phyloP scores from a whole-genome alignment of 1,140 invertebrate genomes.

The Drosophila pseudoobscura region DNA sequence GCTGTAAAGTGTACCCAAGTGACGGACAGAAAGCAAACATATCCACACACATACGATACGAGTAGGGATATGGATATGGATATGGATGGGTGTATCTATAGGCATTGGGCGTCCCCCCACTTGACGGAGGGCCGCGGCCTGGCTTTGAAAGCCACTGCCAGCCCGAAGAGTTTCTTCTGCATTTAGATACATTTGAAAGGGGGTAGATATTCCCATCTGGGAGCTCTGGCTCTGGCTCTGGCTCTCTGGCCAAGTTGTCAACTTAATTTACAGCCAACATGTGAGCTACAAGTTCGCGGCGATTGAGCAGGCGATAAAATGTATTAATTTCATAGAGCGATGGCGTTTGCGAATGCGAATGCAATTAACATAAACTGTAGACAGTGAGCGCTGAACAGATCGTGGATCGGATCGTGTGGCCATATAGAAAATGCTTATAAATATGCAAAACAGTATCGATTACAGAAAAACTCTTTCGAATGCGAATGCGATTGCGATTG shows the following conservation, averaged over 20 bases:
- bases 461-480: slow-evolving; percentile 42
- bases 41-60: slow-evolving; percentile 21
- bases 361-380: slow-evolving; percentile 75
- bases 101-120: slow-evolving; percentile 15
- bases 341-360: slow-evolving; percentile 23
- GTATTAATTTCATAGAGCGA: slow-evolving; percentile 78
- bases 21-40: slow-evolving; percentile 29
- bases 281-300: slow-evolving; percentile 79
- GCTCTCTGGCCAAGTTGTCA: slow-evolving; percentile 59
- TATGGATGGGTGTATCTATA: not conserved
- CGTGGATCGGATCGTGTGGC: slow-evolving; percentile 2
- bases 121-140: slow-evolving; percentile 25
- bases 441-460: slow-evolving; percentile 79
- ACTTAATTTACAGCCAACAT: slow-evolving; percentile 82
- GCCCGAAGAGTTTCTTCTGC: too few relatives aligned
- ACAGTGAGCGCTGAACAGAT: slow-evolving; percentile 25
- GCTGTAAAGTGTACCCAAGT: slow-evolving; percentile 73
- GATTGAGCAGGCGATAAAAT: slow-evolving; percentile 81
- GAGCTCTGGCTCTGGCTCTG: too few relatives aligned
- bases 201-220: too few relatives aligned
- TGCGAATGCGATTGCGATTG: slow-evolving; percentile 1
- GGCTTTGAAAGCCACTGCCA: too few relatives aligned
- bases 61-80: slow-evolving; percentile 16
- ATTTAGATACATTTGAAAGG: too few relatives aligned
- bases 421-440: slow-evolving; percentile 63